phyloP scores from a whole-genome alignment of 2,113 vertebrate genomes.

The Varanus komodoensis region DNA sequence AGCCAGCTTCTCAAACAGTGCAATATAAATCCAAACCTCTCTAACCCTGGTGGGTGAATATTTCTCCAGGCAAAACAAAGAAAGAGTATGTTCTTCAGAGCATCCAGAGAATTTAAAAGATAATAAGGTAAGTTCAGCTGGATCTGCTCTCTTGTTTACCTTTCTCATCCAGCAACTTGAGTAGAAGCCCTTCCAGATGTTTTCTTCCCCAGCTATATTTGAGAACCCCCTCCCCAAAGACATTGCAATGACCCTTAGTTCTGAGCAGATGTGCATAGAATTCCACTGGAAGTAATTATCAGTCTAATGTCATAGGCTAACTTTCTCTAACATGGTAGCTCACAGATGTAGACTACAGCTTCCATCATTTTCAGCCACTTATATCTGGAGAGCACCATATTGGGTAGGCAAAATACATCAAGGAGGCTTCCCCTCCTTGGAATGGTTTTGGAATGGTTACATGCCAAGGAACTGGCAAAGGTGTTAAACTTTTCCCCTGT shows the following conservation, averaged over 20 bases:
- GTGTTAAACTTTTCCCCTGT: background rate
- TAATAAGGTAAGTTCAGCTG: background rate
- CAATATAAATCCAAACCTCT: background rate
- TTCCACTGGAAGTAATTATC: background rate
- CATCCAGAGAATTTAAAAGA: background rate
- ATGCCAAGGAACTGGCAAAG: background rate
- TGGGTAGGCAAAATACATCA: background rate
- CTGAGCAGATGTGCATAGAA: background rate
- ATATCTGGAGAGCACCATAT: too few relatives aligned
- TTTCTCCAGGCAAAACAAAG: background rate
- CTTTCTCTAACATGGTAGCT: too few relatives aligned
- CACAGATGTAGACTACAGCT: too few relatives aligned
- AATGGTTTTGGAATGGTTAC: background rate
- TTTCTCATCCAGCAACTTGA: background rate
- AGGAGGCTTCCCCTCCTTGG: background rate
- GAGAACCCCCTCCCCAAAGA: background rate
- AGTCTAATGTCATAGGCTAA: background rate
- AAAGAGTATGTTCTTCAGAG: background rate
- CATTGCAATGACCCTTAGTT: background rate
- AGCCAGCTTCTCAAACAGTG: too few relatives aligned
- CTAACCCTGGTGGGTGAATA: background rate
- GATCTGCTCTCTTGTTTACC: background rate
- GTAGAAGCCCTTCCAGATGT: background rate
- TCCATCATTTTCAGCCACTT: too few relatives aligned
- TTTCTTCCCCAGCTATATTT: background rate